Percentiles rank a stretch among this genome's conserved stretches.
These are phyloP conservation scores for Aphelenchoides bicaudatus DNA, from an alignment of 2,888 invertebrate species.

Conservation along the genomic window DNA sequence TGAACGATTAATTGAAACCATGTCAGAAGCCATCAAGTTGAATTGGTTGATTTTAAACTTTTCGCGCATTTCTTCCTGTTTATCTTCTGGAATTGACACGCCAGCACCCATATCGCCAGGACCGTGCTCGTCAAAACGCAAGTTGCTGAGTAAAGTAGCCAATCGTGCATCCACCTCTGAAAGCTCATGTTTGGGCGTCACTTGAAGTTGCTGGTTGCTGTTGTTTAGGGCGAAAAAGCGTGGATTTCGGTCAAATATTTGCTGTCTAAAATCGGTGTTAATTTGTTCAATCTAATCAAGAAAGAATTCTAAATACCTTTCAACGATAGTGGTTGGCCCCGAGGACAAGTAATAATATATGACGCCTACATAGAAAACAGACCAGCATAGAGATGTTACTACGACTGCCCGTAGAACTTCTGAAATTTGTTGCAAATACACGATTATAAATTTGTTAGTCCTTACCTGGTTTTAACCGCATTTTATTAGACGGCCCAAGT, in stretches of 20 bases:
- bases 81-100: constrained; percentile 43
- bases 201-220: not conserved
- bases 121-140: constrained; percentile 31
- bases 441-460: no score
- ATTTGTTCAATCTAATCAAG: not conserved
- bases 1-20: constrained; percentile 91
- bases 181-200: not conserved
- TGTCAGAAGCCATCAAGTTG: constrained; percentile 92
- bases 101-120: constrained; percentile 55
- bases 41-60: constrained; percentile 75
- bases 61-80: constrained; percentile 45
- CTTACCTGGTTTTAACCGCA: no score
- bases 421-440: no score
- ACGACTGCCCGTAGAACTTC: constrained; percentile 58
- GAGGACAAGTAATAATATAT: constrained; percentile 57
- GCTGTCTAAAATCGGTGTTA: not conserved
- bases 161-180: not conserved
- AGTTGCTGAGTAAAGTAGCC: not conserved
- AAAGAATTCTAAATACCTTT: constrained; percentile 28
- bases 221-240: constrained; percentile 18
- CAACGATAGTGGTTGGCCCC: constrained; percentile 24
- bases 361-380: constrained; percentile 54
- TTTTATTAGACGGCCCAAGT: no score
- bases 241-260: constrained; percentile 12
- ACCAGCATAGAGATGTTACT: constrained; percentile 58